Conservation (phyloP, 2,888 invertebrate genomes). For the Tholera decimalis region DNA sequence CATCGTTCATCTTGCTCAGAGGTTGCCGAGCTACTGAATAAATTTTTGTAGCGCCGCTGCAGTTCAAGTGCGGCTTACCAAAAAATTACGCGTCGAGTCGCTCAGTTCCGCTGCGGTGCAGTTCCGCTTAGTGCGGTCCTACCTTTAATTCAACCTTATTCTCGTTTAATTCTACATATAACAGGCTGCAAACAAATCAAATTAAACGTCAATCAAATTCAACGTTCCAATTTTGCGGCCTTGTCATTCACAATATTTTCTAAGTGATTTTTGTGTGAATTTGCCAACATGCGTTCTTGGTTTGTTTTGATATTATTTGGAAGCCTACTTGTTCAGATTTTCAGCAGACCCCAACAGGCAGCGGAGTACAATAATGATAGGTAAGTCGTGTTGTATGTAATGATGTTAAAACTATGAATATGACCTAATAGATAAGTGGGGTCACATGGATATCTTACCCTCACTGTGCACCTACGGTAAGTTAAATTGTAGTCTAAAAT, state of each 20-base stretch:
- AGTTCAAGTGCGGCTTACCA: no score
- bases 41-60: no score
- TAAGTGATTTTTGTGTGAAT: conserved; percentile 62
- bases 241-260: conserved; percentile 68
- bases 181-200: conserved; percentile 54
- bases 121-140: no score
- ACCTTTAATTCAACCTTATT: conserved; percentile 21
- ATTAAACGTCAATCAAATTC: conserved; percentile 49
- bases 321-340: conserved; percentile 54
- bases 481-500: not conserved
- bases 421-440: not conserved
- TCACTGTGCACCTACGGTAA: not conserved
- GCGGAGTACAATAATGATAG: conserved; percentile 72
- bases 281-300: conserved; percentile 72
- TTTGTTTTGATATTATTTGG: conserved; percentile 64
- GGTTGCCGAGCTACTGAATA: no score
- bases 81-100: no score
- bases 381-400: conserved; percentile 55
- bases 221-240: conserved; percentile 59
- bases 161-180: conserved; percentile 1
- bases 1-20: no score
- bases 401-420: not conserved
- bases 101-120: no score
- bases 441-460: not conserved
- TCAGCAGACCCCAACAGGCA: conserved; percentile 70